Conservation (phyloP, 2,113 vertebrate genomes). For the Eupsittula cactorum region DNA sequence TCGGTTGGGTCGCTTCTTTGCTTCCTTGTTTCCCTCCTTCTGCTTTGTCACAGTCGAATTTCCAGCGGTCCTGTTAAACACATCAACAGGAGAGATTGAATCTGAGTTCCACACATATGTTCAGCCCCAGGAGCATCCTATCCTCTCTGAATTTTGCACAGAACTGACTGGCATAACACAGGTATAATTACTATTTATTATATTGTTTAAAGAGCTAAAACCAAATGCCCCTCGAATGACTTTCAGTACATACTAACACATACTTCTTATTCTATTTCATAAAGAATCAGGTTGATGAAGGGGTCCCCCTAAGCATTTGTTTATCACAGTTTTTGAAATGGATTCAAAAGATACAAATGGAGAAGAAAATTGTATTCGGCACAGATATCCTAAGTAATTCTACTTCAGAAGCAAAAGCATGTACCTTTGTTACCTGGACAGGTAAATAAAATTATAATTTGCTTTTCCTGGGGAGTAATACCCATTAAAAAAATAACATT, state of each 20-base stretch:
- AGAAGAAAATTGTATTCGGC: conserved; percentile 81
- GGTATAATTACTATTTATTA: conserved; percentile 59
- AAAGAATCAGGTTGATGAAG: conserved; percentile 89
- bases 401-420: conserved; percentile 70
- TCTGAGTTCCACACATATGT: conserved; percentile 91
- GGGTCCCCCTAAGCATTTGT: conserved; percentile 88
- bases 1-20: neutral
- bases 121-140: conserved; percentile 90
- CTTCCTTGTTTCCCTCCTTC: neutral
- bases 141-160: conserved; percentile 88
- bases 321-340: conserved; percentile 90
- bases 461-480: neutral
- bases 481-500: neutral
- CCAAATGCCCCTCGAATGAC: neutral
- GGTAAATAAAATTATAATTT: conserved; percentile 73
- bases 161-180: conserved; percentile 92
- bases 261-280: conserved; percentile 10
- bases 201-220: neutral
- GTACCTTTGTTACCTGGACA: conserved; percentile 95
- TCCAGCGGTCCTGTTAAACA: conserved; percentile 88
- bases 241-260: neutral
- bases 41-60: conserved; percentile 84
- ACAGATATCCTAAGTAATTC: conserved; percentile 7
- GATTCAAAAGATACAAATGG: conserved; percentile 83
- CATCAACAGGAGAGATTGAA: conserved; percentile 82